Evolutionary conservation across 2,888 invertebrate genomes (phyloP), one percentile per base, ranked within the genome.

Genomic region (Agrotis clavis): DNA sequence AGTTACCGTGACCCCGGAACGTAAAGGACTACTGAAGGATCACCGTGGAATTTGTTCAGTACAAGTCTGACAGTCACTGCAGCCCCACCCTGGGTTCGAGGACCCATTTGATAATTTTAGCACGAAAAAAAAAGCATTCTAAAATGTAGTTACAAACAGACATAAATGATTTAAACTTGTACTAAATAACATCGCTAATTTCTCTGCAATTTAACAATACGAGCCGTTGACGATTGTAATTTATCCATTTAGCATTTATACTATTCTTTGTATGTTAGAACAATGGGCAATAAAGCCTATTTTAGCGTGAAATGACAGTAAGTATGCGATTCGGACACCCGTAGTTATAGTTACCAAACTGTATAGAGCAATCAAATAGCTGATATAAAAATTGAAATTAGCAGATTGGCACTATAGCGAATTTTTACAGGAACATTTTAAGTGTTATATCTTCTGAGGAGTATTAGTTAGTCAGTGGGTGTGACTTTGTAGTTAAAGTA

Each of bases 241-340:
- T 88, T 83, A 87, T 85, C 87, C 84, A 86, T 90, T 90, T 90
- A 85, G 89, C 83, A 87, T 89, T 87, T 87, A 85, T 86, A 89
- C 81, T 87, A 86, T 86, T 88, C 87, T 79, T 90, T 89, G 90
- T 91, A 82, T 87, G 79, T 66, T 65, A 80, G 84, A 91, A 93
- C 92, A 93, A 93, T 92, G 79, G 90, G 72, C 69, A 83, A 90
- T 92, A 89, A 92, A 88, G 84, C 86, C 88, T 56, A 76, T 71
- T 61, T 77, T 67, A 89, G 89, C 74, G 74, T 71, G 77, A 89
- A 86, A 83, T 79, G 84, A 86, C 86, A 82, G 86, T 90, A 76
- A 75, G 62, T 78, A 91, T 88, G 86, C 87, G 77, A 77, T 86
- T 86, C 81, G 86, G 82, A 82, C 80, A 79, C 78, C 60, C 60